Evolutionary conservation across 1,140 invertebrate species (phyloP).

Genomic region (Scylla paramamosain): DNA sequence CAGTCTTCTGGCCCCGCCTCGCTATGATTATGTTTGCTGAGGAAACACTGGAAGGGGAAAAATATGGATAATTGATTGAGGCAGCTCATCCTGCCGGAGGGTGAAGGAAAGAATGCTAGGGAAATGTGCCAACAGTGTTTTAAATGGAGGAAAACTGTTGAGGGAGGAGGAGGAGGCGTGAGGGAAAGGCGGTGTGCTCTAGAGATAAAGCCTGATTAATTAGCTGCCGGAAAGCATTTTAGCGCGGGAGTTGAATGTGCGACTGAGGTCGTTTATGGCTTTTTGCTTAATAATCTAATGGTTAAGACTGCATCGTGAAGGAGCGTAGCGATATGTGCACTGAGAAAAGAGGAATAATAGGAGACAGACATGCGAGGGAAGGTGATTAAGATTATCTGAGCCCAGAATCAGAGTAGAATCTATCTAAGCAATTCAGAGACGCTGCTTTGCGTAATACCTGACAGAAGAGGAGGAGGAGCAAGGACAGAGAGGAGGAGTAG

Average conservation of each 20-base stretch:
- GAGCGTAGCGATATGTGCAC: neutral
- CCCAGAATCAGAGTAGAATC: neutral
- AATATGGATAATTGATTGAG: slow-evolving; percentile 24
- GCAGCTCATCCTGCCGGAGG: neutral
- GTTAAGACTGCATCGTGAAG: neutral
- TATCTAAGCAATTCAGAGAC: neutral
- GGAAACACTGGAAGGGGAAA: slow-evolving; percentile 12
- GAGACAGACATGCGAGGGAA: neutral
- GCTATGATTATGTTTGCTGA: slow-evolving; percentile 23
- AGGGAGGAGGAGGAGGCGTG: neutral
- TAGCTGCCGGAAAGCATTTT: slow-evolving; percentile 11
- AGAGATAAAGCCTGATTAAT: slow-evolving; percentile 4
- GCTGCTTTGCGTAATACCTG: neutral
- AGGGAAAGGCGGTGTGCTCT: neutral
- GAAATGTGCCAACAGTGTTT: slow-evolving; percentile 12
- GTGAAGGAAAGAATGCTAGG: slow-evolving; percentile 7
- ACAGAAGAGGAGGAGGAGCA: neutral
- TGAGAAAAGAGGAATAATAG: neutral
- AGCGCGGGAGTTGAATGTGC: neutral
- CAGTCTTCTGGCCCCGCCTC: neutral
- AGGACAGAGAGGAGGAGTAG: neutral
- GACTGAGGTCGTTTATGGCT: neutral
- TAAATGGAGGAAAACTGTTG: neutral
- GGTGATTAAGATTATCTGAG: neutral
- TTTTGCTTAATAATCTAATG: neutral